A percentile compares a stretch with the other conserved stretches of the same genome.
These are phyloP conservation scores for Heliothis peltigera DNA, from an alignment of 2,888 invertebrate genomes.

Conservation along the genomic window DNA sequence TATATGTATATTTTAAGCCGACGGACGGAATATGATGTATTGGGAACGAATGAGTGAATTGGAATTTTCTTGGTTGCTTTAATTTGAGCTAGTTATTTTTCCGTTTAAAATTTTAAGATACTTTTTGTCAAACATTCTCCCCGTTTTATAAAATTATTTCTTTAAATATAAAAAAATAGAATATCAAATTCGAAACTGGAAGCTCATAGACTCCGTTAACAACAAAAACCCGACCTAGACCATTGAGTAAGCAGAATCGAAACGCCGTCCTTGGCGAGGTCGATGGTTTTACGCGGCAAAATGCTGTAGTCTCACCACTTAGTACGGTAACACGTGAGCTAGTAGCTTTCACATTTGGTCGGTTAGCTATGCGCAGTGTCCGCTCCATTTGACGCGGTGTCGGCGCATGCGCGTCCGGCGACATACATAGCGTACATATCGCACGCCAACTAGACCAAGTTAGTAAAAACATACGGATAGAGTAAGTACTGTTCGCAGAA, in stretches of 20 bases:
- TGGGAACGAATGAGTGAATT: conserved; percentile 12
- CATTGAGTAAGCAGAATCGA: conserved; percentile 84
- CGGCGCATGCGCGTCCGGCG: conserved; percentile 83
- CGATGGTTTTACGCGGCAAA: conserved; percentile 70
- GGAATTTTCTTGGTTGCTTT: conserved; percentile 26
- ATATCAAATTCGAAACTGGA: conserved; percentile 44
- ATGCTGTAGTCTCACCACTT: conserved; percentile 40
- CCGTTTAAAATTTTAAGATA: conserved; percentile 23
- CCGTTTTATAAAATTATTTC: too few species aligned
- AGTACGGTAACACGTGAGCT: conserved; percentile 20
- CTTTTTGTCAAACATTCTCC: conserved; percentile 42
- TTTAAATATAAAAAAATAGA: conserved; percentile 44
- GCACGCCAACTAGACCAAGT: conserved; percentile 86
- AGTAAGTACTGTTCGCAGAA: conserved; percentile 66
- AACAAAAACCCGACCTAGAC: conserved; percentile 80
- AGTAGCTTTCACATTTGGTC: conserved; percentile 73
- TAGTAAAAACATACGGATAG: conserved; percentile 84
- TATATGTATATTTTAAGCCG: conserved; percentile 29
- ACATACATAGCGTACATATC: conserved; percentile 88
- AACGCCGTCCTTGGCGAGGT: conserved; percentile 87
- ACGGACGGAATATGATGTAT: conserved; percentile 32
- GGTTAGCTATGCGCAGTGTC: conserved; percentile 75
- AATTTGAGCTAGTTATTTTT: conserved; percentile 35
- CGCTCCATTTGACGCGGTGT: conserved; percentile 86
- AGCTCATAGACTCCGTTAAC: conserved; percentile 73